Percentiles rank a stretch among this genome's conserved stretches.
These are phyloP conservation scores for Ormyrus labotus DNA, from an alignment of 2,888 invertebrate species.

Conservation along the genomic window DNA sequence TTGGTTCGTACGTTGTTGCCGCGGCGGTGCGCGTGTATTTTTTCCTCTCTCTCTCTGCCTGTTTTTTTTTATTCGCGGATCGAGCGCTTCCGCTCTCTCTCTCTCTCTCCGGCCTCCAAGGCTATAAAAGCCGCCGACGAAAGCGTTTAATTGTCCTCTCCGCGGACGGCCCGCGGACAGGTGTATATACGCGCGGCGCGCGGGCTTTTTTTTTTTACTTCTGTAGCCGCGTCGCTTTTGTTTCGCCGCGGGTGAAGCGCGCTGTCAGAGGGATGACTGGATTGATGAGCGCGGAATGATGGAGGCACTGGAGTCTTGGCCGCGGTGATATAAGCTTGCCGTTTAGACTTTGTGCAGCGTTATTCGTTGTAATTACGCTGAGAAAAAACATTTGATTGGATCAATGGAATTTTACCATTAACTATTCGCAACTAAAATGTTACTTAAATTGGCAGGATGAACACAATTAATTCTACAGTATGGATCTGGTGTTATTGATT, in stretches of 20 bases:
- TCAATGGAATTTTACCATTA: too few relatives aligned
- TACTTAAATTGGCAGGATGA: too few relatives aligned
- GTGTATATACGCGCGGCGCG: neutral
- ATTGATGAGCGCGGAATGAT: conserved; percentile 12
- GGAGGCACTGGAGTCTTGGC: neutral
- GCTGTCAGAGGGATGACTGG: conserved; percentile 23
- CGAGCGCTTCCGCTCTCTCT: neutral
- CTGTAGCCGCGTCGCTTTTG: neutral
- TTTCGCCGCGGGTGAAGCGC: conserved; percentile 10
- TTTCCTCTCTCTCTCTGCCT: neutral
- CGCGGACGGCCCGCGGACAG: conserved; percentile 1
- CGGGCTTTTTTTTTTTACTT: neutral
- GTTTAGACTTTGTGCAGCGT: too few relatives aligned
- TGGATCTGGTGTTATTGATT: too few relatives aligned
- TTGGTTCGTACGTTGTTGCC: neutral
- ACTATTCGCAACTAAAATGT: too few relatives aligned
- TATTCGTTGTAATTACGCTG: too few relatives aligned
- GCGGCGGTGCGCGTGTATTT: neutral
- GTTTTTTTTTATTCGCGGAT: neutral
- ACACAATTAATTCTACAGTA: too few relatives aligned
- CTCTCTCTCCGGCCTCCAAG: neutral
- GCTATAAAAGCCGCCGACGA: conserved; percentile 20
- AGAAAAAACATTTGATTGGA: too few relatives aligned
- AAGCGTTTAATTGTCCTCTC: conserved; percentile 43
- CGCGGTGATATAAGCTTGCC: neutral